Evolutionary conservation across 2,888 invertebrate species (phyloP), one percentile per base, ranked within the genome.

Genomic region (Plagiodera versicolora): DNA sequence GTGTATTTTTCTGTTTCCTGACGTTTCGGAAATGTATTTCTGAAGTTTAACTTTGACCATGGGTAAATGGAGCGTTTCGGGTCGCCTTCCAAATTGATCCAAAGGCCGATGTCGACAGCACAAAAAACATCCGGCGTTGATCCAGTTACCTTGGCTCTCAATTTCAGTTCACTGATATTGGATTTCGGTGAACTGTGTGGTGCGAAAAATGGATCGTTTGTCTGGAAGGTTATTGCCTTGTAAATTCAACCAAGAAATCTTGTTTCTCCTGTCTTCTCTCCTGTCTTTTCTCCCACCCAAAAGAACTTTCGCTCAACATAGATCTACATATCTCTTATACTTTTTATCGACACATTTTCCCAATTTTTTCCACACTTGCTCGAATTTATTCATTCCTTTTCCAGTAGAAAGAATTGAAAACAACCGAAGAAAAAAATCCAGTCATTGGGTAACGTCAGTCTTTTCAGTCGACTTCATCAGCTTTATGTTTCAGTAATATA

Each of bases 1-100:
- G n/a, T n/a, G n/a, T n/a, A n/a, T n/a, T n/a, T n/a, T n/a, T n/a
- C n/a, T n/a, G n/a, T n/a, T n/a, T n/a, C n/a, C n/a, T n/a, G n/a
- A n/a, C n/a, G n/a, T n/a, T n/a, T n/a, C n/a, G n/a, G n/a, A n/a
- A n/a, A n/a, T n/a, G n/a, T n/a, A n/a, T n/a, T n/a, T n/a, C n/a
- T n/a, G 24, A 24, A 24, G 4, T 24, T 5, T 3, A 24, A 24
- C 39, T 39, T 59, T 46, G 60, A 57, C 60, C 63, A 60, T 24
- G 66, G 63, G 61, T 59, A 52, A 52, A 6, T 11, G 14, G 4
- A 39, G 14, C 39, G n/a, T n/a, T n/a, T 39, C 39, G 39, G 39
- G 2, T 4, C 1, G 39, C 14, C n/a, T 39, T 2, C 14, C 14
- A 14, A 39, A 8, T 11, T 39, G 39, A 14, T n/a, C 39, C 39